Evolutionary conservation across 2,113 vertebrate genomes (phyloP).

Genomic region (Vulpes ferrilata): DNA sequence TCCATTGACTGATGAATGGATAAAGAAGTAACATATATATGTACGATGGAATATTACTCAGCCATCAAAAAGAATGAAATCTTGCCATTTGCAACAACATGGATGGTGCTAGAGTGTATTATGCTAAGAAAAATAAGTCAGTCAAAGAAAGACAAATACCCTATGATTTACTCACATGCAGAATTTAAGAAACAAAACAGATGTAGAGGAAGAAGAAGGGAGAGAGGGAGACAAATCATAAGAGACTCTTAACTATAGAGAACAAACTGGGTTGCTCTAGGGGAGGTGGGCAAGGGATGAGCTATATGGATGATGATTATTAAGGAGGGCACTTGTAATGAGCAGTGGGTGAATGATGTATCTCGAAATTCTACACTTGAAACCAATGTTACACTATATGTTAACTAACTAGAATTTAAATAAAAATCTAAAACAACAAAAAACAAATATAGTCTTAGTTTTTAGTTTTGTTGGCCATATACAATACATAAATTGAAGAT

Average conservation of each 20-base stretch:
- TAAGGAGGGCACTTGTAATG: background rate
- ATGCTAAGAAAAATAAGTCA: background rate
- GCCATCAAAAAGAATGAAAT: background rate
- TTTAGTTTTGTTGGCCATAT: background rate
- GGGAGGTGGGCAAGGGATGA: background rate
- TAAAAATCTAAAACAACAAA: background rate
- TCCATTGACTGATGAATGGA: background rate
- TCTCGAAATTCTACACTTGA: background rate
- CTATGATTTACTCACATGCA: background rate
- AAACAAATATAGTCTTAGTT: background rate
- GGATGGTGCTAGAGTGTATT: background rate
- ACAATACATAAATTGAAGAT: background rate
- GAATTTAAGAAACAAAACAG: background rate
- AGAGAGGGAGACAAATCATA: background rate
- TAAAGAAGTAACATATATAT: background rate
- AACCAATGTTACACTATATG: background rate
- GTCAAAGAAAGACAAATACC: background rate
- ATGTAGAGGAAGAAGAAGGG: background rate
- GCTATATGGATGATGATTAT: background rate
- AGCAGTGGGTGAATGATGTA: background rate
- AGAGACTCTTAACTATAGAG: background rate
- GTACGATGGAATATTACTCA: background rate
- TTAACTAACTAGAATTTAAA: background rate
- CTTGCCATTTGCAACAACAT: background rate
- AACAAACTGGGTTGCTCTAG: background rate